Evolutionary conservation across 2,888 invertebrate genomes (phyloP), one percentile per base, ranked within the genome.

Genomic region (Agonopterix alstromeriana): DNA sequence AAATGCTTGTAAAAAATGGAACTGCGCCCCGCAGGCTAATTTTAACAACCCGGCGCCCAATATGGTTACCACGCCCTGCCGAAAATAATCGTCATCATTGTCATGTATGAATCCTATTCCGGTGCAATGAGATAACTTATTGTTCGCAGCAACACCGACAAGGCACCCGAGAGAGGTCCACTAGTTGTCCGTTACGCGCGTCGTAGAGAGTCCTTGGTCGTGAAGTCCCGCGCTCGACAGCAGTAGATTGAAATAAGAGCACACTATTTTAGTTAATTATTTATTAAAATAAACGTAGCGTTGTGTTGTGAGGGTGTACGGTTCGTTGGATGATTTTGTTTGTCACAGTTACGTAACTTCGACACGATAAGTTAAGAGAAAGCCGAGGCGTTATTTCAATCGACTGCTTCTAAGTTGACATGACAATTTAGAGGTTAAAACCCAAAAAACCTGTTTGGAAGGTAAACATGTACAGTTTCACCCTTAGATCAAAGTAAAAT

Each of bases 381-480:
- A 36, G 8, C 27, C 1, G 27, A n/a, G n/a, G 12, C 38, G 47
- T 48, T 50, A 48, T 47, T 53, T 53, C 52, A 44, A 51, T 51
- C 48, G 48, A 48, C 52, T 48, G 53, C 53, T 48, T 38, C 35
- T 10, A 35, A 35, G 36, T 38, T 36, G 52, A 49, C 55, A 55
- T 54, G 56, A 54, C 53, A 52, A 48, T 36, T 42, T 43, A 35
- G 36, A 49, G 48, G 43, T 35, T 10, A 11, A 42, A 38, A 17
- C n/a, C 45, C 35, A 27, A 43, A 46, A 48, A 44, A 52, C 53
- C 50, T 50, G 48, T 36, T 27, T 43, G 48, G 57, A 59, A 60
- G 58, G 58, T 63, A 58, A 58, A 61, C 54, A 53, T 53, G 44
- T 53, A 46, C 52, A 50, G 48, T 48, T 47, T 52, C 46, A 27